These are phyloP conservation scores for Mobula hypostoma DNA, from an alignment of 2,113 vertebrate species.

Conservation along the genomic window DNA sequence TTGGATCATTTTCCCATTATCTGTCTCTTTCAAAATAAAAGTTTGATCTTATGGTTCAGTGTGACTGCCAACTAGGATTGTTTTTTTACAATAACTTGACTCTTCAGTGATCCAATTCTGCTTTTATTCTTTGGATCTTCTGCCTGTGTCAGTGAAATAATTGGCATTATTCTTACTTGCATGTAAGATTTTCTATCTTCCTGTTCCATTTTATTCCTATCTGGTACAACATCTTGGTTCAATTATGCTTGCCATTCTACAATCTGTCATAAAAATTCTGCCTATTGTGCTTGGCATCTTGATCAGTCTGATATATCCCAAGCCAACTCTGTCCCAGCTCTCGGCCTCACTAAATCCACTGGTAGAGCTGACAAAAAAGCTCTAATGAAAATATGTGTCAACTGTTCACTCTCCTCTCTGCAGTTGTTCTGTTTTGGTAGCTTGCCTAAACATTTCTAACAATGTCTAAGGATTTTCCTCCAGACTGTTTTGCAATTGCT, in stretches of 20 bases:
- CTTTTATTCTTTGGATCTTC: slow-evolving; percentile 6
- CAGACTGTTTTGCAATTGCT: background rate
- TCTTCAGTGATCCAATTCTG: background rate
- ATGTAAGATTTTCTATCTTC: background rate
- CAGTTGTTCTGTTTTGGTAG: background rate
- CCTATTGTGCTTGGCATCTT: slow-evolving; percentile 12
- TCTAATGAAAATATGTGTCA: background rate
- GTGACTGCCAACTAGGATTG: background rate
- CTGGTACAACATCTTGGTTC: background rate
- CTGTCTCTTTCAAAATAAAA: background rate
- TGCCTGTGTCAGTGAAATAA: background rate
- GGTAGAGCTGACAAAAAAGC: background rate
- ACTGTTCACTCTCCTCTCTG: background rate
- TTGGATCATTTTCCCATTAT: background rate
- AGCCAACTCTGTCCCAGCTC: background rate
- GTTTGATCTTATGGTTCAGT: background rate
- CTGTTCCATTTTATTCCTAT: slow-evolving; percentile 9
- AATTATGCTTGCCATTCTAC: background rate
- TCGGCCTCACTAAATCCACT: background rate
- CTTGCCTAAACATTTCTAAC: slow-evolving; percentile 1
- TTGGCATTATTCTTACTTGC: background rate
- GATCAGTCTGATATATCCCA: background rate
- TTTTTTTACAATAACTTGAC: background rate
- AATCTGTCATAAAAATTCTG: background rate
- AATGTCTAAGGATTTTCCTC: background rate